Base-by-base conservation (phyloP, 2,888 invertebrate genomes). In the Xestia ashworthii region DNA sequence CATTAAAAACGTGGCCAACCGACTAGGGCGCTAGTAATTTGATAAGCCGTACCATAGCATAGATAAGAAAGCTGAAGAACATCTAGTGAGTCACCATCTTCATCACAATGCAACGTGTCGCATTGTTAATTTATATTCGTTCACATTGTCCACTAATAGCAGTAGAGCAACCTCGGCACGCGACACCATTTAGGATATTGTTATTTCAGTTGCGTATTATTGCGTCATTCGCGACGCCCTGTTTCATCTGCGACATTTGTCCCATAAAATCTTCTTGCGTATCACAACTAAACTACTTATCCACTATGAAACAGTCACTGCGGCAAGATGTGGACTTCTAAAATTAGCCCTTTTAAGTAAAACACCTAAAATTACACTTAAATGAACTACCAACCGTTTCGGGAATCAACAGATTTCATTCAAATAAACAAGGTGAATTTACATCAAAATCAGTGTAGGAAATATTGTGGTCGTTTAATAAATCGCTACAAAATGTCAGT, bases 121-220 rank as follows among this genome's bases (percentile, higher is more conserved):
- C 16, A 53, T 73, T 50, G 5, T 14, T 72, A 71, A 48, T 71
- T 71, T 41, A 71, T 48, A 72, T 38, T 70, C 44, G 64, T 5
- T 5, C 9, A 44, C 9, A 14, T 19, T 38, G 32, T 9, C 9
- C 19, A 38, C 62, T 38, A 62, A 6, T 41, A 22, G 32, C 3
- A 38, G 5, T 11, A 38, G 9, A 12, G 5, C 12, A 41, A 48
- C 32, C 41, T 62, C 22, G 41, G 25, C 41, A 68, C 32, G 69
- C 55, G 69, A 58, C 41, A 58, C 68, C 41, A 50, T 32, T 79
- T 50, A 69, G 2, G 5, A 32, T 50, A 70, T 70, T 77, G 58
- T 80, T 71, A 44, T 81, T 64, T 48, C 41, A 80, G 64, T 71
- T 48, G 53, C 53, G 55, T 65, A 41, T 48, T 11, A 65, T 71